phyloP scores from a whole-genome alignment of 2,888 invertebrate genomes.

The Axea sp. region DNA sequence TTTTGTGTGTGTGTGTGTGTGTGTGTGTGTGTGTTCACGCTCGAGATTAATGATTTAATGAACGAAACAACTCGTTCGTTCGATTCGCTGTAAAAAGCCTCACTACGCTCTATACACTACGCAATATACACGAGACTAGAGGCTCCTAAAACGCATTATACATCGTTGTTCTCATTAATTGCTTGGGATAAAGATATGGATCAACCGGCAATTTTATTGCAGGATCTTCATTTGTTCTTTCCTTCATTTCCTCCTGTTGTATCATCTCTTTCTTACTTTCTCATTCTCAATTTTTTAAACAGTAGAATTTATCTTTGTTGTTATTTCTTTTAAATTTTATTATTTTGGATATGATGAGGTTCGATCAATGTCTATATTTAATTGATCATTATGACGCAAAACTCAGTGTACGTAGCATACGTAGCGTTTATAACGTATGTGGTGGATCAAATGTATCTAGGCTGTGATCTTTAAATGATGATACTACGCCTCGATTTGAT shows the following conservation, averaged over 20 bases:
- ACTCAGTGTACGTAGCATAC: neutral
- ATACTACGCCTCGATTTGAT: slow-evolving; percentile 78
- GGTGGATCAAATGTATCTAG: slow-evolving; percentile 7
- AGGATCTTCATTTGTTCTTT: slow-evolving; percentile 22
- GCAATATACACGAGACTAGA: slow-evolving; percentile 73
- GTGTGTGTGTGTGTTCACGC: slow-evolving; percentile 38
- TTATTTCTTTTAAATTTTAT: neutral
- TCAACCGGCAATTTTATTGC: slow-evolving; percentile 68
- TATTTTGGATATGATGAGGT: slow-evolving; percentile 64
- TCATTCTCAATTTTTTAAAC: too few relatives aligned
- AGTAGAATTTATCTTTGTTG: too few relatives aligned
- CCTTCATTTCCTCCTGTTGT: slow-evolving; percentile 10
- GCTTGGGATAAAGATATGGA: slow-evolving; percentile 78
- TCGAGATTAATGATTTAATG: slow-evolving; percentile 55
- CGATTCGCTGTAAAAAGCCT: slow-evolving; percentile 61
- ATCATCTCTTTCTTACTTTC: slow-evolving; percentile 20
- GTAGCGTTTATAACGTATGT: neutral
- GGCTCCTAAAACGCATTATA: slow-evolving; percentile 71
- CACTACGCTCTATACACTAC: slow-evolving; percentile 66
- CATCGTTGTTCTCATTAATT: slow-evolving; percentile 77
- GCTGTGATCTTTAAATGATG: slow-evolving; percentile 34
- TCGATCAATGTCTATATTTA: slow-evolving; percentile 11
- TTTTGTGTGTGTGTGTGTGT: slow-evolving; percentile 11
- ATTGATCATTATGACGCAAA: slow-evolving; percentile 1
- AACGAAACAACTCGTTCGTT: slow-evolving; percentile 34